Evolutionary conservation across 2,888 invertebrate species (phyloP).

Genomic region (Allacma fusca): DNA sequence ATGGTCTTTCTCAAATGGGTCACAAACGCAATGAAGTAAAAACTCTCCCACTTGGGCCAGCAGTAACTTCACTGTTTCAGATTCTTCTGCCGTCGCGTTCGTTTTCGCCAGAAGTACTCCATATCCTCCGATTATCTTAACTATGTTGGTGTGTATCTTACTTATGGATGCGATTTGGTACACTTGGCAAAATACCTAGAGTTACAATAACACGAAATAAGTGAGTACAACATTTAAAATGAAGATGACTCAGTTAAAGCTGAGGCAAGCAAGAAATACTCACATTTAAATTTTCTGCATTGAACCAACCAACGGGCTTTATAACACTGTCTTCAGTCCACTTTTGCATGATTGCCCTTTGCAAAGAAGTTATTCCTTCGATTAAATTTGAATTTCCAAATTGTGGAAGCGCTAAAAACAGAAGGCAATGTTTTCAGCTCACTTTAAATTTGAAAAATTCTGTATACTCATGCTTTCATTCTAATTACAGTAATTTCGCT

Average conservation of each 20-base stretch:
- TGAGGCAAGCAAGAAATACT: too few species aligned
- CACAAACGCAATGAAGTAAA: conserved; percentile 69
- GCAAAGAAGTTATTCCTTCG: conserved; percentile 77
- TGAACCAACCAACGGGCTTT: conserved; percentile 69
- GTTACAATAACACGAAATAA: not conserved
- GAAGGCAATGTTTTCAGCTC: too few species aligned
- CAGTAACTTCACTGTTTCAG: conserved; percentile 36
- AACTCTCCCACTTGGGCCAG: conserved; percentile 66
- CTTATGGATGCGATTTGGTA: conserved; percentile 46
- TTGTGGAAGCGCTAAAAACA: not conserved
- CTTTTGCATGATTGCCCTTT: conserved; percentile 78
- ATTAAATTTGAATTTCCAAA: conserved; percentile 63
- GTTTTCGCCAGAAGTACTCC: conserved; percentile 46
- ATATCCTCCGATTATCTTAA: conserved; percentile 56
- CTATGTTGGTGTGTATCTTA: conserved; percentile 55
- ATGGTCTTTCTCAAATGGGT: conserved; percentile 68
- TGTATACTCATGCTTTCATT: too few species aligned
- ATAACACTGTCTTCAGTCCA: conserved; percentile 68
- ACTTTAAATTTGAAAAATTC: too few species aligned
- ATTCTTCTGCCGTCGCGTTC: not conserved
- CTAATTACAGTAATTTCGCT: not conserved
- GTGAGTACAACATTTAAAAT: not conserved
- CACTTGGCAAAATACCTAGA: conserved; percentile 51
- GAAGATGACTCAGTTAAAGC: too few species aligned
- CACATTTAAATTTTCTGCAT: conserved; percentile 70